phyloP scores from a whole-genome alignment of 2,888 invertebrate genomes.

The Helicoverpa assulta region DNA sequence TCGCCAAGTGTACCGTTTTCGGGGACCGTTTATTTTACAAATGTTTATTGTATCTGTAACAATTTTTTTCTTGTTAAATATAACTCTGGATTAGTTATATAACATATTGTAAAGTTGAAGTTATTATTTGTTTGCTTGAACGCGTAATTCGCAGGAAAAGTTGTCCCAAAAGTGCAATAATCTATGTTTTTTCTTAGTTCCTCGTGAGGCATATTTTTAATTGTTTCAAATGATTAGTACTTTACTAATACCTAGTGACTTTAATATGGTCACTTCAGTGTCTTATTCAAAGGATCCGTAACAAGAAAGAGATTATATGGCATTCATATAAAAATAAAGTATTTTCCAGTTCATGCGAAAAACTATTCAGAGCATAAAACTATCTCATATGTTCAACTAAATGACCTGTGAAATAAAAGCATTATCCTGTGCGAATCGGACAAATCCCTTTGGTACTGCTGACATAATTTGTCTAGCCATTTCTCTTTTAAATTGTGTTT shows the following conservation, averaged over 20 bases:
- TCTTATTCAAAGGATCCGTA: too few relatives aligned
- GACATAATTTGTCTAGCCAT: background rate
- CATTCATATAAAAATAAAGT: too few relatives aligned
- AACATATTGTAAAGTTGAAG: too few relatives aligned
- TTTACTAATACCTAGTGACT: too few relatives aligned
- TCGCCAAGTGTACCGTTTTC: background rate
- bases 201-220: too few relatives aligned
- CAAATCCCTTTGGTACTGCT: background rate
- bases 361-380: background rate
- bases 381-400: background rate
- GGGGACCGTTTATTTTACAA: constrained; percentile 3
- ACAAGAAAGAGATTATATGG: too few relatives aligned
- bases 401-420: background rate
- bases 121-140: too few relatives aligned
- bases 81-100: background rate
- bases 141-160: too few relatives aligned
- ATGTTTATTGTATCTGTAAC: constrained; percentile 2
- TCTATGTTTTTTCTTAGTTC: too few relatives aligned
- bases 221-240: too few relatives aligned
- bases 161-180: too few relatives aligned
- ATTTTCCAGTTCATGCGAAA: background rate
- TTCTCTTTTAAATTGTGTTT: background rate
- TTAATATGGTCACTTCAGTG: too few relatives aligned
- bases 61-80: constrained; percentile 6
- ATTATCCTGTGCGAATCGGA: background rate